These are phyloP conservation scores for Ailuropoda melanoleuca DNA, from an alignment of 2,113 vertebrate genomes.

Conservation along the genomic window DNA sequence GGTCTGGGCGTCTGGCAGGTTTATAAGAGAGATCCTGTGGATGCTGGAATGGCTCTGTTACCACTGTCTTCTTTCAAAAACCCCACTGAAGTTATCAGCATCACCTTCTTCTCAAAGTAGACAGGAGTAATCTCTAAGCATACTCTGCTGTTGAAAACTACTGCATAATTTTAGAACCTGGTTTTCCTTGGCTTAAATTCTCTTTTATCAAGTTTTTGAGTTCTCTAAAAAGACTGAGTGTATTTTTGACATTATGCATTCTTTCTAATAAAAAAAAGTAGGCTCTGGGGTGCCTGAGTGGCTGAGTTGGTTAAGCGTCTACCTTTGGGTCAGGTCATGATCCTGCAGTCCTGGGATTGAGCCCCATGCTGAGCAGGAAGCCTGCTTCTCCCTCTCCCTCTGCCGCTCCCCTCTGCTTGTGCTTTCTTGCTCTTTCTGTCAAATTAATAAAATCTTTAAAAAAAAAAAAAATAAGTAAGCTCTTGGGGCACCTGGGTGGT, in stretches of 20 bases:
- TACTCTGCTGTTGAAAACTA: background rate
- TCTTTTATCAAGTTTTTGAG: constrained; percentile 15
- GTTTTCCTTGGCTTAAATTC: background rate
- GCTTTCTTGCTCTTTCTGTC: too few species aligned
- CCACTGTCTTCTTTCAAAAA: background rate
- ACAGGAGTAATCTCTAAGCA: background rate
- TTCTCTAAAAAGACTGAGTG: background rate
- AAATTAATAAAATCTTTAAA: too few species aligned
- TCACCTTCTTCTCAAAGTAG: background rate
- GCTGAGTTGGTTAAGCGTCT: background rate
- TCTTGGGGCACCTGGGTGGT: background rate
- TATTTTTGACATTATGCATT: constrained; percentile 3
- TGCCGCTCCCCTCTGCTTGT: too few species aligned
- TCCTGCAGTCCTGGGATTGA: too few species aligned
- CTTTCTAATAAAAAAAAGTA: constrained; percentile 27
- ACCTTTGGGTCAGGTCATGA: too few species aligned
- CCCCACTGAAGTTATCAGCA: background rate
- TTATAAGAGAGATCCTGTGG: background rate
- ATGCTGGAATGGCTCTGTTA: background rate
- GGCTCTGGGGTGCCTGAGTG: background rate
- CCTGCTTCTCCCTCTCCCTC: too few species aligned
- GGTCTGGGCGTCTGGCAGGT: background rate
- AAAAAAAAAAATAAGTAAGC: background rate
- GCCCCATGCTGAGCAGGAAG: too few species aligned
- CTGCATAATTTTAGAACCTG: background rate